These are phyloP conservation scores for Vanessa cardui DNA, from an alignment of 2,888 invertebrate genomes.

Conservation along the genomic window DNA sequence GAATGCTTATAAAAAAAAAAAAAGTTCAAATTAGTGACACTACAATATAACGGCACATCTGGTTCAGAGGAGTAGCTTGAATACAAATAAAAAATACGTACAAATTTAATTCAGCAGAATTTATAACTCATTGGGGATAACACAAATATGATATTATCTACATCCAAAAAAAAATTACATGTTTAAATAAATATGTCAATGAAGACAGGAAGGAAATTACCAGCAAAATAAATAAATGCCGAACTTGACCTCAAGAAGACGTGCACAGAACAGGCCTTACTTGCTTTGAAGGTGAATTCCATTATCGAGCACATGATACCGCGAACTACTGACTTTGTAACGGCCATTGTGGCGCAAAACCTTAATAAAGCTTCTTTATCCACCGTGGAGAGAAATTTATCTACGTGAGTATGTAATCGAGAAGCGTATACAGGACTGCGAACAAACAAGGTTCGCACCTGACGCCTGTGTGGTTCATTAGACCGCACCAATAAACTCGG, in stretches of 20 bases:
- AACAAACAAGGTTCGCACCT: slow-evolving; percentile 53
- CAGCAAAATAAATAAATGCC: slow-evolving; percentile 37
- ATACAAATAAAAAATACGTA: slow-evolving; percentile 12
- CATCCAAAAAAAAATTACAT: neutral
- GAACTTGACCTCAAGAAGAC: slow-evolving; percentile 39
- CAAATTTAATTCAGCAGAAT: neutral
- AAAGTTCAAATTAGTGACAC: slow-evolving; percentile 51
- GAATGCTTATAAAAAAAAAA: slow-evolving; percentile 42
- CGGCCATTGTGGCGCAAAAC: slow-evolving; percentile 57
- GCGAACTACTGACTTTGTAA: slow-evolving; percentile 74
- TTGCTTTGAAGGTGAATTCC: slow-evolving; percentile 81
- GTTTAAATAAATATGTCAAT: slow-evolving; percentile 10
- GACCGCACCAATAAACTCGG: slow-evolving; percentile 75
- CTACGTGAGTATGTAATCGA: slow-evolving; percentile 47
- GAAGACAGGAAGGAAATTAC: slow-evolving; percentile 35
- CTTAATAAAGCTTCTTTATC: slow-evolving; percentile 27
- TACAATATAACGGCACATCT: slow-evolving; percentile 51
- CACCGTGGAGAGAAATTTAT: slow-evolving; percentile 31
- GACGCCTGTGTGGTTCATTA: slow-evolving; percentile 62
- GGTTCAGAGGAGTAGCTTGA: slow-evolving; percentile 15
- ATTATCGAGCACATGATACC: slow-evolving; percentile 79
- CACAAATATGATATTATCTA: neutral
- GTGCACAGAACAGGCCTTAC: slow-evolving; percentile 58
- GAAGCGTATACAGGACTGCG: slow-evolving; percentile 64
- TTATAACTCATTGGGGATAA: neutral